Evolutionary conservation across 2,113 vertebrate species (phyloP).

Genomic region (Callochromis pleurospilus): DNA sequence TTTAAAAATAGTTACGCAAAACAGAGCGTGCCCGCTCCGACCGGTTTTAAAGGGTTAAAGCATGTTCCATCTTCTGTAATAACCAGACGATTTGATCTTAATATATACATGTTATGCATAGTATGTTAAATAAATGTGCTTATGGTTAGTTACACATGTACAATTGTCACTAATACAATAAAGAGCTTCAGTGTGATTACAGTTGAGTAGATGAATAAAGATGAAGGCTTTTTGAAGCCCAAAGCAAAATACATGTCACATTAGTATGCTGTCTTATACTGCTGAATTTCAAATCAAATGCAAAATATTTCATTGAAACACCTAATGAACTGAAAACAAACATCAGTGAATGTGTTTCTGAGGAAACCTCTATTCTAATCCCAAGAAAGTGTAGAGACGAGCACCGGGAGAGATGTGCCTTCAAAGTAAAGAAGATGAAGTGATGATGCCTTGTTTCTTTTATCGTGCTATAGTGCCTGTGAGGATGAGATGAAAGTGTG

Average conservation of each 20-base stretch:
- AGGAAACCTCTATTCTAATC: neutral
- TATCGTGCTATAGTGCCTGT: neutral
- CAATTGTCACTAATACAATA: neutral
- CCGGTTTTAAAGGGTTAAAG: neutral
- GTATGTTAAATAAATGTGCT: neutral
- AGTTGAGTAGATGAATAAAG: neutral
- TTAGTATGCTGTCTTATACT: neutral
- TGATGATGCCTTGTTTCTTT: neutral
- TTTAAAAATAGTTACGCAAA: too few relatives aligned
- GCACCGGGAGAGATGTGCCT: neutral
- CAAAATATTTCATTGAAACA: constrained; percentile 10
- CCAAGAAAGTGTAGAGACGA: neutral
- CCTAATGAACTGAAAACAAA: constrained; percentile 16
- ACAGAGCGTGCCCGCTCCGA: too few relatives aligned
- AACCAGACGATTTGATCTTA: accelerated
- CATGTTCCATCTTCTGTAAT: neutral
- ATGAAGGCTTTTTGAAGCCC: neutral
- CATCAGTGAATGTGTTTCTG: neutral
- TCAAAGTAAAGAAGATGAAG: neutral
- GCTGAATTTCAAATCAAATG: constrained; percentile 13
- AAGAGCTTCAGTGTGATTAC: neutral
- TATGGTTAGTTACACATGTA: neutral
- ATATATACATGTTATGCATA: neutral
- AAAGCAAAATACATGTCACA: neutral
- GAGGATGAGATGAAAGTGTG: neutral